Evolutionary conservation across 2,888 invertebrate genomes (phyloP).

Genomic region (Nasonovia ribisnigri): DNA sequence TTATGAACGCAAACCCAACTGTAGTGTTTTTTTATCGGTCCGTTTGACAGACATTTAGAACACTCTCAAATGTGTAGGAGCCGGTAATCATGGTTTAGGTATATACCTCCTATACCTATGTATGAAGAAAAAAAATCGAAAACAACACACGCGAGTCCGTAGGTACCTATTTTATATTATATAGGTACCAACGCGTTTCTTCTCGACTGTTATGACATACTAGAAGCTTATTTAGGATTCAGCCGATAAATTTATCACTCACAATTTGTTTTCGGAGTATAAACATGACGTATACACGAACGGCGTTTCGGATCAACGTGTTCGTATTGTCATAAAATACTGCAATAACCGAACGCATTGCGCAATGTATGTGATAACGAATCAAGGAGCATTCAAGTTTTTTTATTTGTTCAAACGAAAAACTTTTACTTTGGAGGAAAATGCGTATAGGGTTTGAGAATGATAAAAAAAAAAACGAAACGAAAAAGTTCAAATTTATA

Average conservation of each 20-base stretch:
- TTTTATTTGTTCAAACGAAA: background rate
- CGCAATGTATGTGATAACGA: background rate
- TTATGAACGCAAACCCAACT: background rate
- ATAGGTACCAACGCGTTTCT: background rate
- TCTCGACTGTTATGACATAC: background rate
- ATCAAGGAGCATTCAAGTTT: background rate
- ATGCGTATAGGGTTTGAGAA: background rate
- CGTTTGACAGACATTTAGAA: slow-evolving; percentile 35
- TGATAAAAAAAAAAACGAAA: no score
- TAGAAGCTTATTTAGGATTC: background rate
- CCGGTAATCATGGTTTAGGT: background rate
- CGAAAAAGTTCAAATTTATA: background rate
- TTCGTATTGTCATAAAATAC: background rate
- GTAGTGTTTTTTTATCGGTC: slow-evolving; percentile 41
- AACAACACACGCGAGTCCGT: background rate
- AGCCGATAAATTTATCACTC: slow-evolving; percentile 36
- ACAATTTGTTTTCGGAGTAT: background rate
- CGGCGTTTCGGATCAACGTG: background rate
- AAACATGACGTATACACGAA: background rate
- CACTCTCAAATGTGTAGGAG: background rate
- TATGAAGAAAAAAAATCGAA: background rate
- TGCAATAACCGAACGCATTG: background rate
- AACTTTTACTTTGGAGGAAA: background rate
- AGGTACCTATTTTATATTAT: no score
- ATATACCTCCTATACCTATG: background rate